Evolutionary conservation across 2,888 invertebrate species (phyloP).

Genomic region (Electrophaes corylata): DNA sequence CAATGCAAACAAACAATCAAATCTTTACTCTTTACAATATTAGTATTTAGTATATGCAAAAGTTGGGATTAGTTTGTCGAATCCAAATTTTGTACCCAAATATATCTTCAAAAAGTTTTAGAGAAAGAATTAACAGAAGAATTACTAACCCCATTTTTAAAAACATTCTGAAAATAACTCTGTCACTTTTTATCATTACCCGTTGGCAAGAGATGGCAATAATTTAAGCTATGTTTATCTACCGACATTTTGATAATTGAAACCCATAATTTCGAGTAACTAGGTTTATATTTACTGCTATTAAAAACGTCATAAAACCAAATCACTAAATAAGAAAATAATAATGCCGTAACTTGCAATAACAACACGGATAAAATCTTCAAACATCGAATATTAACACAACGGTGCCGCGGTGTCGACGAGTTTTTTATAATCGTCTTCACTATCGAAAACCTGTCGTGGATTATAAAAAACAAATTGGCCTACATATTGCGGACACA

Average conservation of each 20-base stretch:
- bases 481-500: constrained; percentile 70
- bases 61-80: too few relatives aligned
- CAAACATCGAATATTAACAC: constrained; percentile 56
- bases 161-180: neutral
- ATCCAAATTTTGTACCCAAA: too few relatives aligned
- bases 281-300: neutral
- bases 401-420: constrained; percentile 56
- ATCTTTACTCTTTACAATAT: too few relatives aligned
- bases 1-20: too few relatives aligned
- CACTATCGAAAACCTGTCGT: constrained; percentile 69
- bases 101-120: too few relatives aligned
- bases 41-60: too few relatives aligned
- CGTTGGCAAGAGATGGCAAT: neutral
- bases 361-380: constrained; percentile 59
- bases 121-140: too few relatives aligned
- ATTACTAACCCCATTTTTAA: neutral
- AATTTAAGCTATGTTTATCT: neutral
- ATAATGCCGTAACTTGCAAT: constrained; percentile 48
- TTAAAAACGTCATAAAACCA: neutral
- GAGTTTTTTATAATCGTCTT: constrained; percentile 48
- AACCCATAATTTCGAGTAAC: neutral
- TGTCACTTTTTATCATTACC: neutral
- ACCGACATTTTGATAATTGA: neutral
- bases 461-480: constrained; percentile 65
- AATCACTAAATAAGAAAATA: constrained; percentile 7